Percentiles rank a stretch among this genome's conserved stretches.
Conservation (phyloP, 2,888 invertebrate genomes). For the Emmelina monodactyla region DNA sequence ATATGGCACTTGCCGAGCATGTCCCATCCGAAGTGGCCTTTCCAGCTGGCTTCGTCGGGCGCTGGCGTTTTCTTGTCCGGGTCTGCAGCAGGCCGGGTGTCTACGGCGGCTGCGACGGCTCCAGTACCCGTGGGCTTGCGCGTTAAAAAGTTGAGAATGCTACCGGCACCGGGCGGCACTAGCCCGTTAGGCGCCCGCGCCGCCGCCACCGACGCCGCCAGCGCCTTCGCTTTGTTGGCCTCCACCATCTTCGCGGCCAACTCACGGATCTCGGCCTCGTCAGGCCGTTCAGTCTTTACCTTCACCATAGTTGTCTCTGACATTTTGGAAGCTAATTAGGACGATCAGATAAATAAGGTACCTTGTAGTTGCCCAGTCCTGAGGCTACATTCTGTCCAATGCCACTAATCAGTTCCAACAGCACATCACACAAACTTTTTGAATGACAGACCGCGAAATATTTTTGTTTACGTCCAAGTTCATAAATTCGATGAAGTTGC, state of each 20-base stretch:
- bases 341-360: not conserved
- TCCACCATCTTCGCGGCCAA: conserved; percentile 88
- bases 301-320: conserved; percentile 35
- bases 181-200: conserved; percentile 49
- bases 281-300: conserved; percentile 78
- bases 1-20: conserved; percentile 85
- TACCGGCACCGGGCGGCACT: conserved; percentile 43
- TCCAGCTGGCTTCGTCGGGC: conserved; percentile 79
- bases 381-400: not conserved
- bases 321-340: not conserved
- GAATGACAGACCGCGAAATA: too few species aligned
- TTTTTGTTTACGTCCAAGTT: too few species aligned
- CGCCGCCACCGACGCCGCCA: conserved; percentile 56
- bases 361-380: not conserved
- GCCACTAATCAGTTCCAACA: too few species aligned
- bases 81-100: conserved; percentile 33
- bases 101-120: conserved; percentile 24
- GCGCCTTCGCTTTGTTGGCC: conserved; percentile 74
- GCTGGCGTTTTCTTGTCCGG: conserved; percentile 51
- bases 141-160: conserved; percentile 70
- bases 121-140: conserved; percentile 34
- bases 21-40: conserved; percentile 91
- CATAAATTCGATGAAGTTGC: too few species aligned
- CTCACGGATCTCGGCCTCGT: conserved; percentile 88
- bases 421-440: too few species aligned